Base-by-base conservation (phyloP, 1,140 invertebrate genomes). In the Leptinotarsa lineolata region DNA sequence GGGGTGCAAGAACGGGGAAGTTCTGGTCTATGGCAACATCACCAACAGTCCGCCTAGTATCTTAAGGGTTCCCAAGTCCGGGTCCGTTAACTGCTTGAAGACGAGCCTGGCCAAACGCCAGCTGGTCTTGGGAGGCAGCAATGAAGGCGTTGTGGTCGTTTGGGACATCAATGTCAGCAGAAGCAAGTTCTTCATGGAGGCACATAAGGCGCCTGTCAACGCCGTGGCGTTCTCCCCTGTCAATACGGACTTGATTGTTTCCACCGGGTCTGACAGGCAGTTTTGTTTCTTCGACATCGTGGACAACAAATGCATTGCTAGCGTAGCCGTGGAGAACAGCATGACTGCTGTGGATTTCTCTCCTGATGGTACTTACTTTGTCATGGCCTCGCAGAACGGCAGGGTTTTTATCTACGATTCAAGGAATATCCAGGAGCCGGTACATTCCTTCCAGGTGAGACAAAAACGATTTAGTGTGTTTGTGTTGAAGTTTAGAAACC, bases 121-220 rank as follows among this genome's bases (percentile, higher is more conserved):
- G 74, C 73, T 80, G 11, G 46, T 85, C 2, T 73, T 74, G 6
- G 78, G 75, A 22, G 81, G 81, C 11, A 83, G 82, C 67, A 80
- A 80, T 59, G 82, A 84, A 75, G 83, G 84, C 4, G 73, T 81
- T 12, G 80, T 84, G 11, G 79, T 72, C 16, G 77, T 82, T 54
- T 85, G 82, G 82, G 84, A 85, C 74, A 81, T 78, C 15, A 81
- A 85, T 39, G 74, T 76, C 4, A 79, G 78, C 54, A 80, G 80
- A 73, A 59, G 72, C 2, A 81, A 77, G 54, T 81, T 78, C 58
- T 66, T 66, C 45, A 78, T 74, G 60, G 75, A 80, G 30, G 73
- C 80, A 0, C 84, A 85, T 61, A 73, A 77, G 22, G 80, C 81
- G 5, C 76, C 78, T 12, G 79, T 83, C 13, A 79, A 77, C 16